A percentile compares a stretch with the other conserved stretches of the same genome.
phyloP scores from a whole-genome alignment of 2,888 invertebrate genomes.

The Seira ritae region DNA sequence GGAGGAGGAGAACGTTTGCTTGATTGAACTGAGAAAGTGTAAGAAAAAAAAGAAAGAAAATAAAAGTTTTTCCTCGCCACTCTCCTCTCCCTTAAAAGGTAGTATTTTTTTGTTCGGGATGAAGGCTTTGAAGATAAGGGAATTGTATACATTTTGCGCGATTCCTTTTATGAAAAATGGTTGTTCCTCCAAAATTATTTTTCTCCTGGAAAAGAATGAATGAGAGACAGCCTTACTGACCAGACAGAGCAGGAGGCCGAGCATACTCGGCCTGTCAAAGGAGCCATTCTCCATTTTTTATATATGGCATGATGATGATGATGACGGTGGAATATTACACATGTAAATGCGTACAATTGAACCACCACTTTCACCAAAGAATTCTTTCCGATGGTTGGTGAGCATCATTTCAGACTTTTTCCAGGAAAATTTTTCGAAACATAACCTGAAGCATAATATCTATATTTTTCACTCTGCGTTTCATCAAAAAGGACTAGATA shows the following conservation, averaged over 20 bases:
- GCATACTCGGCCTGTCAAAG: not conserved
- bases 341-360: not conserved
- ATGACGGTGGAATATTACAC: conserved; percentile 2
- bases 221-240: not conserved
- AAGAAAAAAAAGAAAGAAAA: conserved; percentile 13
- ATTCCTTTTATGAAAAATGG: conserved; percentile 48
- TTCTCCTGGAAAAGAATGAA: conserved; percentile 4
- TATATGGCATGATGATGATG: not conserved
- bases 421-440: not conserved
- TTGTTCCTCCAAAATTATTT: conserved; percentile 27
- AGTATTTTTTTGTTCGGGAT: not conserved
- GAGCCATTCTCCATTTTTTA: not conserved
- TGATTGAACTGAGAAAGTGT: conserved; percentile 41
- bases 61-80: conserved; percentile 26
- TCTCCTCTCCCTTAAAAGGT: conserved; percentile 37
- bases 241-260: not conserved
- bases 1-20: conserved; percentile 33
- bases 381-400: no score
- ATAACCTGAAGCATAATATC: no score
- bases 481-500: no score
- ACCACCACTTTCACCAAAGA: no score
- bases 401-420: no score
- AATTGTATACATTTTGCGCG: conserved; percentile 27
- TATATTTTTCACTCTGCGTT: no score
- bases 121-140: conserved; percentile 53